Evolutionary conservation across 2,797 vertebrate species (phyloP).

Genomic region (Enoplosus armatus): DNA sequence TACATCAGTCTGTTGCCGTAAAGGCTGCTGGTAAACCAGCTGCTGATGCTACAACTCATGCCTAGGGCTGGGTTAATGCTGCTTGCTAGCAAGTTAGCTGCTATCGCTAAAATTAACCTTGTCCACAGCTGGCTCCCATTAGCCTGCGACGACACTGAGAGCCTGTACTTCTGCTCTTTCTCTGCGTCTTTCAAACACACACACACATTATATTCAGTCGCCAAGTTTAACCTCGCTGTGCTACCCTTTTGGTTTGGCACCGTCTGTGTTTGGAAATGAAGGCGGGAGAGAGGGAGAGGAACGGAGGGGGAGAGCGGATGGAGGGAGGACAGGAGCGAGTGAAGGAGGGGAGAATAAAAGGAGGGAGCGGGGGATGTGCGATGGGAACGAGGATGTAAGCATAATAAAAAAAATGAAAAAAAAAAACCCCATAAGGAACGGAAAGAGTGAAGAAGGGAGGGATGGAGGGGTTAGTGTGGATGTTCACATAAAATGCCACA

Average conservation of each 20-base stretch:
- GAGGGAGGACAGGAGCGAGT: slow-evolving; percentile 29
- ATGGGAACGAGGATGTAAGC: slow-evolving; percentile 30
- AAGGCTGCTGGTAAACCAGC: slow-evolving; percentile 1
- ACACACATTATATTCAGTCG: slow-evolving; percentile 30
- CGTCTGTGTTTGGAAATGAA: slow-evolving; percentile 68
- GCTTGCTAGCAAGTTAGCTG: slow-evolving; percentile 64
- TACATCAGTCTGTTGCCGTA: neutral
- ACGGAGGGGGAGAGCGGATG: slow-evolving; percentile 22
- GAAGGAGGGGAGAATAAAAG: slow-evolving; percentile 6
- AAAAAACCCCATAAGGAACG: slow-evolving; percentile 16
- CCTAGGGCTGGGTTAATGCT: slow-evolving; percentile 65
- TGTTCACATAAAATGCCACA: slow-evolving; percentile 45
- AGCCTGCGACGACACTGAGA: slow-evolving; percentile 79
- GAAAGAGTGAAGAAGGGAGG: slow-evolving; percentile 32
- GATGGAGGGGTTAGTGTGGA: slow-evolving; percentile 30
- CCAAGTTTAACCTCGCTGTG: slow-evolving; percentile 77
- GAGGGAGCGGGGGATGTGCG: slow-evolving; percentile 31
- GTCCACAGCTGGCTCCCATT: slow-evolving; percentile 87
- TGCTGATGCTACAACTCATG: slow-evolving; percentile 24
- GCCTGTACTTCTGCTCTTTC: slow-evolving; percentile 72
- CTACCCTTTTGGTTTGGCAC: slow-evolving; percentile 73
- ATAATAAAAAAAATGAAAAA: too few relatives aligned
- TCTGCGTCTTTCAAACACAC: slow-evolving; percentile 19
- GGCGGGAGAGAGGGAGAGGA: slow-evolving; percentile 49
- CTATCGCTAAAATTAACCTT: slow-evolving; percentile 83